Percentiles rank a stretch among this genome's conserved stretches.
phyloP scores from a whole-genome alignment of 1,140 invertebrate species.

The Neodiprion virginianus region DNA sequence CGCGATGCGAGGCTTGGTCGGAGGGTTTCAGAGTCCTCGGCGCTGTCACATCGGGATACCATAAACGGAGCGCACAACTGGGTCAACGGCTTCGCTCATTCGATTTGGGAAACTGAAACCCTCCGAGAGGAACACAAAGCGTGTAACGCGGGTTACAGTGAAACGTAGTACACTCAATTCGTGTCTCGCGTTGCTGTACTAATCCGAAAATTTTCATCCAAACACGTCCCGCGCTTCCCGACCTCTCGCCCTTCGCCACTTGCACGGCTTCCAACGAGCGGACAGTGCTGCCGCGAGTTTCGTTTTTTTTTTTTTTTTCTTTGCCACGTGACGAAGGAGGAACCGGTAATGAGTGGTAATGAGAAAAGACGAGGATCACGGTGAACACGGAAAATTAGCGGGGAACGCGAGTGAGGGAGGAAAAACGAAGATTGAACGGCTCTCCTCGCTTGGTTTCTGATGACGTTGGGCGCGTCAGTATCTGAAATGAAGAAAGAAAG shows the following conservation, averaged over 20 bases:
- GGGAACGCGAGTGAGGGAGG: no score
- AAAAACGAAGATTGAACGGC: no score
- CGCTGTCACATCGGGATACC: neutral
- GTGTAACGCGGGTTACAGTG: no score
- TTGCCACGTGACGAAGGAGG: no score
- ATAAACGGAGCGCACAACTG: neutral
- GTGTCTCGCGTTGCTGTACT: no score
- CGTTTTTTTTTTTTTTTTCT: no score
- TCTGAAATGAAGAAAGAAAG: neutral
- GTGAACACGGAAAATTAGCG: neutral
- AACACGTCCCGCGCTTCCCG: no score
- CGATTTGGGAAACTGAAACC: neutral
- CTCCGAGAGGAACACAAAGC: neutral
- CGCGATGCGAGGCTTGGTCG: neutral
- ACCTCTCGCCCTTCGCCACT: no score
- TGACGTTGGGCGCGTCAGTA: no score
- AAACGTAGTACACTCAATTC: neutral
- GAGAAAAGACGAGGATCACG: neutral
- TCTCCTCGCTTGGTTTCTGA: no score
- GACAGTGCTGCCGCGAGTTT: no score
- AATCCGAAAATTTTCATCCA: neutral
- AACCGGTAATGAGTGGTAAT: neutral
- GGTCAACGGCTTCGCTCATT: conserved; percentile 4
- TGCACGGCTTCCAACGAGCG: no score
- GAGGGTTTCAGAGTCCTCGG: neutral